Evolutionary conservation across 2,888 invertebrate genomes (phyloP).

Genomic region (Leistus spinibarbis): DNA sequence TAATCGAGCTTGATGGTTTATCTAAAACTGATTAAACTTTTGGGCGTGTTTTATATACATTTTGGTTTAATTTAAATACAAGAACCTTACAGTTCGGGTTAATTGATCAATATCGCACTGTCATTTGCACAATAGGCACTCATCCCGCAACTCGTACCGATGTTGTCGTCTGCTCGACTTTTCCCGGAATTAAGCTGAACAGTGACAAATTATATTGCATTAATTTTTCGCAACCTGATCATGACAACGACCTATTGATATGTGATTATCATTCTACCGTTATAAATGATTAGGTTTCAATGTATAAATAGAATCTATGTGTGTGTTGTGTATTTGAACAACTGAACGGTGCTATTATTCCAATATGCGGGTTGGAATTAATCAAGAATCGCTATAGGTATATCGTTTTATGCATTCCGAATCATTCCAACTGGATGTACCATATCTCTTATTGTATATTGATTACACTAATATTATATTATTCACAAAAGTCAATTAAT

Average conservation of each 20-base stretch:
- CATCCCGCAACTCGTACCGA: neutral
- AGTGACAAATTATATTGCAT: neutral
- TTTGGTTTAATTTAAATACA: no score
- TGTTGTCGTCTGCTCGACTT: neutral
- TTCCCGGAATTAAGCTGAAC: neutral
- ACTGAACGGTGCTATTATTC: neutral
- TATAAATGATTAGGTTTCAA: neutral
- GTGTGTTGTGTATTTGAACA: neutral
- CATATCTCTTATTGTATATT: no score
- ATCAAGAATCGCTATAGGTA: neutral
- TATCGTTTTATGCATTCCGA: neutral
- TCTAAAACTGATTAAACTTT: no score
- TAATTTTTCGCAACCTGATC: neutral
- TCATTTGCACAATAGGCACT: neutral
- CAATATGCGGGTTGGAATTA: neutral
- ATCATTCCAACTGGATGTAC: no score
- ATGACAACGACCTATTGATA: neutral
- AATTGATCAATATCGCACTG: neutral
- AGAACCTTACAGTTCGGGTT: neutral
- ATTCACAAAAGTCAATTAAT: no score
- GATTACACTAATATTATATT: no score
- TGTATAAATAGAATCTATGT: neutral
- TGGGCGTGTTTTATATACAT: no score
- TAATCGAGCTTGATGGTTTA: no score
- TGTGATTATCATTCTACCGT: neutral